phyloP scores from a whole-genome alignment of 2,888 invertebrate species.

The Junonia oenone region DNA sequence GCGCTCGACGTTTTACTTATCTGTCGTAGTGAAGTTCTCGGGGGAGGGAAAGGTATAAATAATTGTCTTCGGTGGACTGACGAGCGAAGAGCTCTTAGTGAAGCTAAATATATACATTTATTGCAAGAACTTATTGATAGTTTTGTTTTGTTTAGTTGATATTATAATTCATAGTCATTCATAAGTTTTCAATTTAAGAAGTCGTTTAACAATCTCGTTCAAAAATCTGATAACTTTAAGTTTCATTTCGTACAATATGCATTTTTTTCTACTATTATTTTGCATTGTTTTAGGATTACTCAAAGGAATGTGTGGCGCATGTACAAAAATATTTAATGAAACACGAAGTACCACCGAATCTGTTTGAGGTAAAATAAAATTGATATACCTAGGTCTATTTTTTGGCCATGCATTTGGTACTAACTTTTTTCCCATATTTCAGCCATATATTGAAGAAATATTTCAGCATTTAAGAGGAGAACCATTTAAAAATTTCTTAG shows the following conservation, averaged over 20 bases:
- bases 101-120: conserved; percentile 9
- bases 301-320: conserved; percentile 97
- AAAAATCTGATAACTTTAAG: too few relatives aligned
- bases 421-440: conserved; percentile 63
- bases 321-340: conserved; percentile 98
- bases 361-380: conserved; percentile 90
- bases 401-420: too few relatives aligned
- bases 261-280: too few relatives aligned
- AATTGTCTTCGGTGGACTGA: conserved; percentile 15
- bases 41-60: conserved; percentile 25
- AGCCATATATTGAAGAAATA: conserved; percentile 99
- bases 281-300: conserved; percentile 95
- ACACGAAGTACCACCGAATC: conserved; percentile 97
- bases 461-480: conserved; percentile 97
- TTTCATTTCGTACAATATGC: too few relatives aligned
- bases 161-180: too few relatives aligned
- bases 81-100: conserved; percentile 9
- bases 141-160: not conserved
- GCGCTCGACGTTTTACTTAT: conserved; percentile 24
- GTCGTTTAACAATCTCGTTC: too few relatives aligned
- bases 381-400: too few relatives aligned
- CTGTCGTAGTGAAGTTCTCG: conserved; percentile 22
- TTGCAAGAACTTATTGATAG: not conserved
- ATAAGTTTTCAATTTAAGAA: too few relatives aligned
- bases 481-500: conserved; percentile 98